A percentile compares a stretch with the other conserved stretches of the same genome.
Evolutionary conservation across 2,113 vertebrate genomes (phyloP).

Genomic region (Spheniscus mendiculus): DNA sequence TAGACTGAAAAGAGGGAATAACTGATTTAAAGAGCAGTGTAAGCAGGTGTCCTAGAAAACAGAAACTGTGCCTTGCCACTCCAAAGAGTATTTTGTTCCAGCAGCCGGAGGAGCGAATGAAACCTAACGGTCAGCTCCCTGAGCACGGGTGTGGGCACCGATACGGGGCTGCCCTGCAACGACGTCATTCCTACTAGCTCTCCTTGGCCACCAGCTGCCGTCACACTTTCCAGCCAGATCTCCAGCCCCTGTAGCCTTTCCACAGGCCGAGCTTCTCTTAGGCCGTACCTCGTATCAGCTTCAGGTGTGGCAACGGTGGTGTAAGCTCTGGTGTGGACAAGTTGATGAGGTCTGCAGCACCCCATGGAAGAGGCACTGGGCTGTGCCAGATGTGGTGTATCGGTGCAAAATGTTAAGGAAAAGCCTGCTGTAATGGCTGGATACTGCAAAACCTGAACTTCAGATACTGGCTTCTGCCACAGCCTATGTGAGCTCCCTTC

Average conservation of each 20-base stretch:
- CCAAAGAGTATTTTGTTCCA: neutral
- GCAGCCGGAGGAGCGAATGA: neutral
- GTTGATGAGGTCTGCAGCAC: neutral
- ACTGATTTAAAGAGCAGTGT: neutral
- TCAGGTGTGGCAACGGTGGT: neutral
- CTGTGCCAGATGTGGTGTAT: accelerated
- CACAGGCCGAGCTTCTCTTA: neutral
- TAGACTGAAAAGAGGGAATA: neutral
- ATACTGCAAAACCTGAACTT: neutral
- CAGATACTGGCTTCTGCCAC: neutral
- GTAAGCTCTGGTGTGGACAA: neutral
- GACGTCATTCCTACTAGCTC: neutral
- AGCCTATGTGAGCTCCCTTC: neutral
- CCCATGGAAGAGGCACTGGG: neutral
- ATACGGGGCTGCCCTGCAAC: neutral
- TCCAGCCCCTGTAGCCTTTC: neutral
- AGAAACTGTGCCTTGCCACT: neutral
- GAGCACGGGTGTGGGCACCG: accelerated
- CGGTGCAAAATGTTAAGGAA: neutral
- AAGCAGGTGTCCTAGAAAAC: neutral
- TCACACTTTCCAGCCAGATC: neutral
- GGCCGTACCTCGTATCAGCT: neutral
- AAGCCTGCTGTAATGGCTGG: neutral
- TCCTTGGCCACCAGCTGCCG: neutral
- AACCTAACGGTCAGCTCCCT: neutral